Evolutionary conservation across 2,797 vertebrate genomes (phyloP).

Genomic region (Neoniphon sammara): DNA sequence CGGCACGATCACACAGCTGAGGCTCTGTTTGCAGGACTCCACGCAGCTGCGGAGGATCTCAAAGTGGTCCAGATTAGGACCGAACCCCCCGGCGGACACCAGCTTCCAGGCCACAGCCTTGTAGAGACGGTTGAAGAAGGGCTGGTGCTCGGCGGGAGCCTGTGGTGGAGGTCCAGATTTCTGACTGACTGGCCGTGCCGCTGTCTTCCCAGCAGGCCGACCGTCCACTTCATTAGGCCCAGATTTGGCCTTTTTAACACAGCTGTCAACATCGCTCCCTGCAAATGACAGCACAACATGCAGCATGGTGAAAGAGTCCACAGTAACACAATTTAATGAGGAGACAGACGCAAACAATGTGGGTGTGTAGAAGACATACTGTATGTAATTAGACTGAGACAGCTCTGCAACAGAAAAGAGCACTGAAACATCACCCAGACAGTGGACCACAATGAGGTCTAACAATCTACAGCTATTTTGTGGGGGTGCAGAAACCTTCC

Average conservation of each 20-base stretch:
- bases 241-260: slow-evolving; percentile 71
- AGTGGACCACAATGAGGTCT: no score
- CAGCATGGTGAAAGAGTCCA: slow-evolving; percentile 24
- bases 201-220: slow-evolving; percentile 43
- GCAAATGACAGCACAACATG: slow-evolving; percentile 47
- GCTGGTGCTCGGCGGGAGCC: slow-evolving; percentile 89
- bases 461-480: no score
- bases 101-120: slow-evolving; percentile 97
- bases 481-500: no score
- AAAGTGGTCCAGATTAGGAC: slow-evolving; percentile 91
- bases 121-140: slow-evolving; percentile 97
- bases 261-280: slow-evolving; percentile 71
- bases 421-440: neutral
- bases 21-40: slow-evolving; percentile 91
- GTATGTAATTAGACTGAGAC: slow-evolving; percentile 27
- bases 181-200: slow-evolving; percentile 27
- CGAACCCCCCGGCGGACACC: slow-evolving; percentile 95
- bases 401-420: slow-evolving; percentile 3
- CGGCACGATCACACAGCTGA: slow-evolving; percentile 93
- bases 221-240: slow-evolving; percentile 68
- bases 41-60: slow-evolving; percentile 92
- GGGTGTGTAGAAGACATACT: slow-evolving; percentile 8
- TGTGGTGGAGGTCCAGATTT: slow-evolving; percentile 78
- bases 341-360: slow-evolving; percentile 18
- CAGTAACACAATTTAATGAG: slow-evolving; percentile 39